phyloP scores from a whole-genome alignment of 2,888 invertebrate species.

The Oxycera nigricornis region DNA sequence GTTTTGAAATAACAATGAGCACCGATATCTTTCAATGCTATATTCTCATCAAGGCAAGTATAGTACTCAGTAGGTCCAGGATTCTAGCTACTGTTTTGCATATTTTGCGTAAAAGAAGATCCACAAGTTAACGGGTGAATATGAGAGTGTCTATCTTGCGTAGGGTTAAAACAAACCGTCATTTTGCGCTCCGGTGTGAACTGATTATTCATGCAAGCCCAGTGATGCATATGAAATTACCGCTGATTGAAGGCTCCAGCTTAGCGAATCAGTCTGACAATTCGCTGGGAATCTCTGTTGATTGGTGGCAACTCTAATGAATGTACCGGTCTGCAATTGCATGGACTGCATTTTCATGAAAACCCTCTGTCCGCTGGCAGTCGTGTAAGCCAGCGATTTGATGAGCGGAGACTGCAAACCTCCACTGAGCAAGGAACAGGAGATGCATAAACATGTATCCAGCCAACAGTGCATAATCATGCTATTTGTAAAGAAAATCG shows the following conservation, averaged over 20 bases:
- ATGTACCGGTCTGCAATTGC: conserved; percentile 23
- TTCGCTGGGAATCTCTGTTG: conserved; percentile 21
- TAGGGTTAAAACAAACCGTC: conserved; percentile 20
- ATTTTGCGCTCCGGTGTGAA: conserved; percentile 28
- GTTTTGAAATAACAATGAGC: no score
- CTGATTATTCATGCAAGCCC: conserved; percentile 36
- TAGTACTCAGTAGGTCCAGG: no score
- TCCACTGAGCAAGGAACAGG: background rate
- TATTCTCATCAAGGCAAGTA: no score
- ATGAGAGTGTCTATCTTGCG: no score
- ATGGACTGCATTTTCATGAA: conserved; percentile 21
- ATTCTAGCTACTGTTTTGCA: no score
- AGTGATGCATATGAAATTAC: conserved; percentile 35
- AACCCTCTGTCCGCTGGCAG: conserved; percentile 22
- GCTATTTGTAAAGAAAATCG: conserved; percentile 40
- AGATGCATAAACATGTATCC: background rate
- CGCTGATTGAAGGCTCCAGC: conserved; percentile 30
- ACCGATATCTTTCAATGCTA: no score
- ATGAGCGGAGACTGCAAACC: background rate
- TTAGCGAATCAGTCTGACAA: conserved; percentile 18
- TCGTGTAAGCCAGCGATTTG: conserved; percentile 9
- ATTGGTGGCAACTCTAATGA: conserved; percentile 34
- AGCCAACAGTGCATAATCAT: conserved; percentile 37
- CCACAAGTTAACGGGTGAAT: no score
- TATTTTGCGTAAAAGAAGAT: no score